A percentile compares a stretch with the other conserved stretches of the same genome.
Conservation (phyloP, 2,888 invertebrate genomes). For the Caenorhabditis wallacei region DNA sequence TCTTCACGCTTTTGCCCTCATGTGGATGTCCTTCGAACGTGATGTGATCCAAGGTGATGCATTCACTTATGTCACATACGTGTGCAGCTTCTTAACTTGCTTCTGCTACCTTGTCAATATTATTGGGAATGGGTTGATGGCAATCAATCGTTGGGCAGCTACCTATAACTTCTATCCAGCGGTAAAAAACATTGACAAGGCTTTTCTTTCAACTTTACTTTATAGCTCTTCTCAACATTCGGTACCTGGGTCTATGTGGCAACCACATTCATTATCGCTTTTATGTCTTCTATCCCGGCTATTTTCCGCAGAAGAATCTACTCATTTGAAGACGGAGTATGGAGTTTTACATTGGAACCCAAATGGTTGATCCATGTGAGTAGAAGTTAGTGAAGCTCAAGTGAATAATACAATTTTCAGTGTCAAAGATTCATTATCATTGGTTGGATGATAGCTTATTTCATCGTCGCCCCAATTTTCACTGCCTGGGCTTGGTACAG, state of each 20-base stretch:
- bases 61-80: neutral
- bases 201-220: neutral
- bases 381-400: neutral
- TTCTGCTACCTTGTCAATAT: slow-evolving; percentile 30
- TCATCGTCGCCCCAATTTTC: slow-evolving; percentile 3
- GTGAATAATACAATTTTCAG: neutral
- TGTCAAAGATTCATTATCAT: slow-evolving; percentile 22
- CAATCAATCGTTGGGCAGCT: slow-evolving; percentile 35
- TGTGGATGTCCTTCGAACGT: slow-evolving; percentile 25
- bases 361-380: neutral
- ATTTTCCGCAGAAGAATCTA: neutral
- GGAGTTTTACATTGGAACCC: neutral
- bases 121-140: slow-evolving; percentile 40
- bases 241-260: neutral
- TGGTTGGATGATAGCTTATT: slow-evolving; percentile 18
- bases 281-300: slow-evolving; percentile 11
- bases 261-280: neutral
- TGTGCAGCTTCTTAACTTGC: slow-evolving; percentile 22
- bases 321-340: neutral
- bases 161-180: neutral
- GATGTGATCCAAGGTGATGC: neutral
- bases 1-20: slow-evolving; percentile 15
- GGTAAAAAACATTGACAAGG: neutral
- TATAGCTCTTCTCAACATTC: slow-evolving; percentile 23
- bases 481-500: slow-evolving; percentile 11